A percentile compares a stretch with the other conserved stretches of the same genome.
Evolutionary conservation across 2,888 invertebrate species (phyloP).

Genomic region (Thereva unica): DNA sequence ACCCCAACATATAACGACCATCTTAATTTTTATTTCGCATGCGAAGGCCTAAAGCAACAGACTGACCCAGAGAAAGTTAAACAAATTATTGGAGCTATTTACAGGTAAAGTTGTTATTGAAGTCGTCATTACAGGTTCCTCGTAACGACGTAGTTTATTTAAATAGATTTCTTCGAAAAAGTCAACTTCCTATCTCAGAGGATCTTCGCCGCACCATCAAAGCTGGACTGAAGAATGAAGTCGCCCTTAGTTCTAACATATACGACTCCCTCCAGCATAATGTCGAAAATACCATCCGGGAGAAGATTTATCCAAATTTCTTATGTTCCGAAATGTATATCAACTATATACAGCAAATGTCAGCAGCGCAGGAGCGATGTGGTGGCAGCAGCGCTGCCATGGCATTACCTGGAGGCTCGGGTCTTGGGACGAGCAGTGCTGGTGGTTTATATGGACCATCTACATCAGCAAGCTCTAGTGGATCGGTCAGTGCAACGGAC

Average conservation of each 20-base stretch:
- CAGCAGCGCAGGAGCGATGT: slow-evolving; percentile 58
- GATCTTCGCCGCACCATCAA: slow-evolving; percentile 79
- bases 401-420: slow-evolving; percentile 48
- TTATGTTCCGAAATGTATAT: slow-evolving; percentile 91
- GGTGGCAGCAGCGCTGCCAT: slow-evolving; percentile 41
- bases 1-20: slow-evolving; percentile 78
- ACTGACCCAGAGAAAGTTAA: slow-evolving; percentile 70
- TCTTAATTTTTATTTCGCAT: slow-evolving; percentile 92
- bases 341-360: slow-evolving; percentile 74
- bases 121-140: neutral
- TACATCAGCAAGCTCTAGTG: slow-evolving; percentile 57
- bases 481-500: slow-evolving; percentile 57
- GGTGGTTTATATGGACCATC: slow-evolving; percentile 54
- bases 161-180: slow-evolving; percentile 75
- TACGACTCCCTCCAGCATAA: slow-evolving; percentile 85
- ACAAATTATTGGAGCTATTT: slow-evolving; percentile 81
- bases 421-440: slow-evolving; percentile 41
- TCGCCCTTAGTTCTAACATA: slow-evolving; percentile 73
- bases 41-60: slow-evolving; percentile 83
- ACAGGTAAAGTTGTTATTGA: slow-evolving; percentile 62
- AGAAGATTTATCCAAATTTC: slow-evolving; percentile 90
- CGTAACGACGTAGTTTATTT: slow-evolving; percentile 1
- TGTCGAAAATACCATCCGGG: slow-evolving; percentile 79
- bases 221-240: slow-evolving; percentile 71
- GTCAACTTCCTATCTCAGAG: slow-evolving; percentile 79